These are phyloP conservation scores for Chloroceryle amazona DNA, from an alignment of 2,797 vertebrate species.

Conservation along the genomic window DNA sequence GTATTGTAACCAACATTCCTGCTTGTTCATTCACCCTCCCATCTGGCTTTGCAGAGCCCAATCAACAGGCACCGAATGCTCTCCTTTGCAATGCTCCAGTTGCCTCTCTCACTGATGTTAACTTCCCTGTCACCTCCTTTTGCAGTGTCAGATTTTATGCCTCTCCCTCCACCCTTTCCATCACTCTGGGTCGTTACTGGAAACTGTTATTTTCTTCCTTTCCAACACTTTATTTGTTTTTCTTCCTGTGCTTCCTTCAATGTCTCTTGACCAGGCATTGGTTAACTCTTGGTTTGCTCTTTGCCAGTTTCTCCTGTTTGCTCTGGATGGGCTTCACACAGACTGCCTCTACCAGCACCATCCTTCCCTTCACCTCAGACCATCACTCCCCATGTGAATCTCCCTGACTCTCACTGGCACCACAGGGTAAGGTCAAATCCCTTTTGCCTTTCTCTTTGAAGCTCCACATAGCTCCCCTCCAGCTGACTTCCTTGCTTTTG, in stretches of 20 bases:
- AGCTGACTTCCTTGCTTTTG: background rate
- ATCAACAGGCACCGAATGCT: background rate
- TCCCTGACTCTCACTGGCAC: background rate
- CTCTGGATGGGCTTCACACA: background rate
- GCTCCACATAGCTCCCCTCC: background rate
- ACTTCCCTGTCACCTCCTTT: background rate
- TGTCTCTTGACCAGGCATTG: background rate
- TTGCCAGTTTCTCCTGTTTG: background rate
- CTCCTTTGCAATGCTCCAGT: background rate
- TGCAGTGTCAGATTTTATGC: background rate
- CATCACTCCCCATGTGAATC: background rate
- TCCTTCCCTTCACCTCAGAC: background rate
- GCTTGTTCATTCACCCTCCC: background rate
- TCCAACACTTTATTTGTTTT: slow-evolving; percentile 4
- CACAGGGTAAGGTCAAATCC: background rate
- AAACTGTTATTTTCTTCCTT: slow-evolving; percentile 42
- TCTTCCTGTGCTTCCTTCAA: background rate
- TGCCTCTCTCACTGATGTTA: background rate
- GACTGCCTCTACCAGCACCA: background rate
- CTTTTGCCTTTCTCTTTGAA: background rate
- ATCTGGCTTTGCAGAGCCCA: background rate
- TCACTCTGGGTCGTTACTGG: background rate
- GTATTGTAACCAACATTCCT: background rate
- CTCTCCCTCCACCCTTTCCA: background rate
- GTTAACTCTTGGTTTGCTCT: slow-evolving; percentile 4